These are phyloP conservation scores for Drosophila baimaii DNA, from an alignment of 1,140 invertebrate species.

Conservation along the genomic window DNA sequence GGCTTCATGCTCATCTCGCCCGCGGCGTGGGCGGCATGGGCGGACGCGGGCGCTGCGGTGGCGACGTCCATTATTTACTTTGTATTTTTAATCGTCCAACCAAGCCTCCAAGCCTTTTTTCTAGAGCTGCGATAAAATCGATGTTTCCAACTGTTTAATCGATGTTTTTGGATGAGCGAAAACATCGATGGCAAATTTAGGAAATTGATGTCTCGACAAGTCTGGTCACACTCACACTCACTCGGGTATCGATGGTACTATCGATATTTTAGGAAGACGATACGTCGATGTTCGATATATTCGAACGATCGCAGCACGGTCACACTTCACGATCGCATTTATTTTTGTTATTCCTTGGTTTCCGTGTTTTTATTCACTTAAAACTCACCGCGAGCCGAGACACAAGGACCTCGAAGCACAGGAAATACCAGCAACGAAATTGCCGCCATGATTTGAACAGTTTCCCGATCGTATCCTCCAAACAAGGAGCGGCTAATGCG, in stretches of 20 bases:
- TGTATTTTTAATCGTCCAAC: slow-evolving; percentile 43
- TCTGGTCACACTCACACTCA: too few species aligned
- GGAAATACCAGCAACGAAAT: neutral
- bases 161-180: too few species aligned
- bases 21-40: slow-evolving; percentile 32
- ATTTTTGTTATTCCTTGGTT: slow-evolving; percentile 54
- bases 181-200: too few species aligned
- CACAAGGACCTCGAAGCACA: neutral
- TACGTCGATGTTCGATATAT: neutral
- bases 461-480: neutral
- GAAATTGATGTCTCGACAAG: too few species aligned
- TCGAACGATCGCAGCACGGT: neutral
- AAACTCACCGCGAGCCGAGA: slow-evolving; percentile 13
- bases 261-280: too few species aligned
- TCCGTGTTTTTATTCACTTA: slow-evolving; percentile 46
- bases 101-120: slow-evolving; percentile 55
- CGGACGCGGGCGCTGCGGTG: slow-evolving; percentile 34
- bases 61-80: slow-evolving; percentile 62
- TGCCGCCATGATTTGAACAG: slow-evolving; percentile 35
- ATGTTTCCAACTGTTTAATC: neutral
- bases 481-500: slow-evolving; percentile 28
- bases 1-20: slow-evolving; percentile 50
- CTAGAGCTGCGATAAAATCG: neutral
- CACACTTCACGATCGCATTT: slow-evolving; percentile 36
- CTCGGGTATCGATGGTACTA: neutral